Conservation (phyloP, 2,888 invertebrate genomes). For the Drosophila kambysellisi region DNA sequence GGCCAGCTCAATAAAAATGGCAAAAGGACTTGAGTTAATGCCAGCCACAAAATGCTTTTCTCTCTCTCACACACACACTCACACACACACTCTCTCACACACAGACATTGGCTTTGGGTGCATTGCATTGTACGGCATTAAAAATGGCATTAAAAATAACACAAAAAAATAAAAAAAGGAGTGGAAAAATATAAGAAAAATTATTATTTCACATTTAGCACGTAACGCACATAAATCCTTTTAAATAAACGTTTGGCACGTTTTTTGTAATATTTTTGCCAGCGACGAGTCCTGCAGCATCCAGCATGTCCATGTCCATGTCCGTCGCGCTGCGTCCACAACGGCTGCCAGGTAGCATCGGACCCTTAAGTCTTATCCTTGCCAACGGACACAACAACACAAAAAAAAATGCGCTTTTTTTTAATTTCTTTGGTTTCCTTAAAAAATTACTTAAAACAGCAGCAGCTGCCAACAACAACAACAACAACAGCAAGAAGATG, state of each 20-base stretch:
- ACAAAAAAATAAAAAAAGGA: conserved; percentile 14
- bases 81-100: too few relatives aligned
- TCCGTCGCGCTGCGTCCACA: conserved; percentile 9
- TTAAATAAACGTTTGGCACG: conserved; percentile 83
- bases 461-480: neutral
- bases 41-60: conserved; percentile 40
- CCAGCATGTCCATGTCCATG: conserved; percentile 17
- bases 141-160: conserved; percentile 63
- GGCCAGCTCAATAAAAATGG: conserved; percentile 74
- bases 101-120: conserved; percentile 32
- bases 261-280: conserved; percentile 76
- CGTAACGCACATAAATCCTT: conserved; percentile 82
- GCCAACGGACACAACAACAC: conserved; percentile 16
- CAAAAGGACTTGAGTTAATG: conserved; percentile 77
- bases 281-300: conserved; percentile 32
- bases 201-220: conserved; percentile 82
- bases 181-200: conserved; percentile 60
- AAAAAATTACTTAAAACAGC: conserved; percentile 72
- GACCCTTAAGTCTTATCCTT: conserved; percentile 75
- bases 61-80: conserved; percentile 2
- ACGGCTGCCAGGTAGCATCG: conserved; percentile 48
- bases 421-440: conserved; percentile 67
- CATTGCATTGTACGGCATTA: conserved; percentile 62
- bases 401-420: conserved; percentile 29
- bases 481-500: neutral